These are phyloP conservation scores for Furcula furcula DNA, from an alignment of 2,888 invertebrate species.

Conservation along the genomic window DNA sequence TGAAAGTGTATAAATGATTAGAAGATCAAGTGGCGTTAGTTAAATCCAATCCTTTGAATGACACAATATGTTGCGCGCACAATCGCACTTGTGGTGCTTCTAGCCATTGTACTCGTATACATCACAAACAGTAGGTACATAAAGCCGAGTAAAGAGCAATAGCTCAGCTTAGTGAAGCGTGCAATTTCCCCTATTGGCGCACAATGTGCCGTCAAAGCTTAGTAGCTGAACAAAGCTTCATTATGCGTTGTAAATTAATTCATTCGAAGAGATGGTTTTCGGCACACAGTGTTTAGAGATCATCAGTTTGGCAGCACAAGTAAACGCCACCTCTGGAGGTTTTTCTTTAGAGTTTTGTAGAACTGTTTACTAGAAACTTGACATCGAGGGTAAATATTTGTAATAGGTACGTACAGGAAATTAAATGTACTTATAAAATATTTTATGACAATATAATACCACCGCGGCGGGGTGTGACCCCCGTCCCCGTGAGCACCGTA, in stretches of 20 bases:
- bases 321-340: too few species aligned
- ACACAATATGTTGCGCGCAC: slow-evolving; percentile 4
- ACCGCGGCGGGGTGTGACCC: too few species aligned
- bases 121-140: slow-evolving; percentile 14
- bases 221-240: slow-evolving; percentile 58
- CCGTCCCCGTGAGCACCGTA: too few species aligned
- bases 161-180: slow-evolving; percentile 40
- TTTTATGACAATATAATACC: too few species aligned
- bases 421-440: too few species aligned
- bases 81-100: slow-evolving; percentile 1
- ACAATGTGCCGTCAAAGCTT: slow-evolving; percentile 51
- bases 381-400: too few species aligned
- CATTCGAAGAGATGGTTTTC: slow-evolving; percentile 55
- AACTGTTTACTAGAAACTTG: too few species aligned
- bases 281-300: slow-evolving; percentile 41
- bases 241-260: slow-evolving; percentile 67
- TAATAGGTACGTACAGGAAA: too few species aligned
- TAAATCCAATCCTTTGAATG: slow-evolving; percentile 21
- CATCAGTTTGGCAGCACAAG: too few species aligned
- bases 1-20: slow-evolving; percentile 16
- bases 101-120: slow-evolving; percentile 8
- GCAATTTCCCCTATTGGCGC: slow-evolving; percentile 48
- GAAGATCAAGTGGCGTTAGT: slow-evolving; percentile 8
- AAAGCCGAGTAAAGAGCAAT: slow-evolving; percentile 29
- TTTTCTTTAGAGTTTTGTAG: too few species aligned